Conservation (phyloP, 2,797 vertebrate species). For the Pipistrellus pipistrellus region DNA sequence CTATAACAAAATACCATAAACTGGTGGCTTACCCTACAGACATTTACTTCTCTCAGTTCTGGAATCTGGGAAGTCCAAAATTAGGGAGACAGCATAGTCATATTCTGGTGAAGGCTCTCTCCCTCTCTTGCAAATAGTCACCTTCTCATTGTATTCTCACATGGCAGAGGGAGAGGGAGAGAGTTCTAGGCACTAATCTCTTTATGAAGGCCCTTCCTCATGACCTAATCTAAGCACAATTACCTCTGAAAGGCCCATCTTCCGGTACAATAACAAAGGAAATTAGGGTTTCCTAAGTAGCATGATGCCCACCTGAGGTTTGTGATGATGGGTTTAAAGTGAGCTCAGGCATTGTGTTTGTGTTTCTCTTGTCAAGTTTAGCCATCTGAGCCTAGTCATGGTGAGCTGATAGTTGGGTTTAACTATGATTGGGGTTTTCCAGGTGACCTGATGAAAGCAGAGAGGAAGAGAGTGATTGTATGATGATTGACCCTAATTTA, state of each 20-base stretch:
- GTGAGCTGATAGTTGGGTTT: neutral
- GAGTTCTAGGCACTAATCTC: neutral
- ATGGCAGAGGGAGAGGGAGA: neutral
- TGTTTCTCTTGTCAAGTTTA: neutral
- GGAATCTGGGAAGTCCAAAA: neutral
- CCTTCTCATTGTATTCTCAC: neutral
- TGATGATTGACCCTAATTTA: neutral
- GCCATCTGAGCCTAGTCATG: neutral
- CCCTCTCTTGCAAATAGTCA: neutral
- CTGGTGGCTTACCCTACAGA: neutral
- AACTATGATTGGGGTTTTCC: neutral
- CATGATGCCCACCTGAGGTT: neutral
- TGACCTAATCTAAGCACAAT: neutral
- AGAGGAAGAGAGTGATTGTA: neutral
- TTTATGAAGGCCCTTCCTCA: neutral
- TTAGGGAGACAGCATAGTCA: neutral
- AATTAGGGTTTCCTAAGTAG: neutral
- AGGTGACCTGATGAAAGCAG: neutral
- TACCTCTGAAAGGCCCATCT: neutral
- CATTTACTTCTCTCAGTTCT: neutral
- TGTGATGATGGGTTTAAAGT: neutral
- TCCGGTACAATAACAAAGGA: neutral
- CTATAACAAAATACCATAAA: neutral
- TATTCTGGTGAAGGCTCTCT: neutral
- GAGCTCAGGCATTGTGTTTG: neutral